Evolutionary conservation across 2,888 invertebrate species (phyloP), one percentile per base, ranked within the genome.

Genomic region (Ophioninae sp.): DNA sequence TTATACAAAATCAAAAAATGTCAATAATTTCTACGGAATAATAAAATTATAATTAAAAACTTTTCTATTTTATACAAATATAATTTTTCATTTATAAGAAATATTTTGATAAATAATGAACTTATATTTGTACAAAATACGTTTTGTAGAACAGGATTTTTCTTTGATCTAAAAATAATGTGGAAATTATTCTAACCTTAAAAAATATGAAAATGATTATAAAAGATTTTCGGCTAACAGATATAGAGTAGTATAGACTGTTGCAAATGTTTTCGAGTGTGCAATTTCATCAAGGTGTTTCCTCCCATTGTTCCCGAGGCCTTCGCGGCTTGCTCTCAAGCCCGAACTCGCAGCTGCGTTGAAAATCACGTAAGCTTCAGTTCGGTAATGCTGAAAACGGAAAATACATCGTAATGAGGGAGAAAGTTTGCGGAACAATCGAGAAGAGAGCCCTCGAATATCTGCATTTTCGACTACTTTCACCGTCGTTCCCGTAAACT

Each of bases 341-440:
- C 51, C 17, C 51, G 51, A 13, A 17, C 51, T 51, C 51, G 51
- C 51, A 51, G 51, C 51, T 51, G 51, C 17, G 51, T 51, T 51
- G 17, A 51, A 51, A 51, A 51, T 51, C 51, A 51, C 17, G 51
- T 51, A 51, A 51, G 51, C 51, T 51, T 17, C 51, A 13, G 51
- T 51, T 51, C 51, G 51, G 51, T 51, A 51, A 51, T 51, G 51
- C 51, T 51, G 51, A 51, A 51, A 51, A 51, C 51, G 51, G 51
- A 17, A 51, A 51, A 51, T 17, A 17, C 13, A 13, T 17, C 17
- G 17, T 13, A 17, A 51, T 17, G 6, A 17, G 17, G 51, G 72
- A 51, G 39, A 17, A 73, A 61, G 37, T 17, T 39, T 10, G 59
- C 61, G 72, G 72, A 73, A 73, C 58, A 73, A 61, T 41, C 30